Conservation (phyloP, 2,797 vertebrate genomes). For the Lagocephalus sceleratus region DNA sequence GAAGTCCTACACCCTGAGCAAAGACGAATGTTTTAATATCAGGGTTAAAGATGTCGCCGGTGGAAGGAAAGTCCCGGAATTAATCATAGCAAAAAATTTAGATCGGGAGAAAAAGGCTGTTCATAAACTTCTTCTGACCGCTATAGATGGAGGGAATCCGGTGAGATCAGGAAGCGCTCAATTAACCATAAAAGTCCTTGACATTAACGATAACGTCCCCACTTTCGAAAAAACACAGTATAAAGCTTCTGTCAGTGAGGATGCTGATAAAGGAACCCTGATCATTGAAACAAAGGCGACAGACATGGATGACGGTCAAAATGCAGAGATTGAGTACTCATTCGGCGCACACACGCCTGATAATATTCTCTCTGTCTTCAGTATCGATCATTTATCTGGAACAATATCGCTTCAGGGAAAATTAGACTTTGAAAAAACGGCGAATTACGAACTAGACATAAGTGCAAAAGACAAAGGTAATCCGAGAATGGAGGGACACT, state of each 20-base stretch:
- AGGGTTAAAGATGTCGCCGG: conserved; percentile 50
- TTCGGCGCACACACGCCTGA: conserved; percentile 48
- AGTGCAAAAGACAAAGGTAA: conserved; percentile 57
- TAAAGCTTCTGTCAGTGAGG: conserved; percentile 38
- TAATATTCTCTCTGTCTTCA: conserved; percentile 19
- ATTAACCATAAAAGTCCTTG: conserved; percentile 52
- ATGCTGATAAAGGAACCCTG: no score
- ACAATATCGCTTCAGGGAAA: no score
- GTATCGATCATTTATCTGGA: conserved; percentile 54
- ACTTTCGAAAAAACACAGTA: conserved; percentile 54
- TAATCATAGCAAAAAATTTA: conserved; percentile 52
- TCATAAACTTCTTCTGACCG: conserved; percentile 51
- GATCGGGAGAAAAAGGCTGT: conserved; percentile 47
- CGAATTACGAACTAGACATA: conserved; percentile 67
- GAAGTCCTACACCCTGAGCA: conserved; percentile 45
- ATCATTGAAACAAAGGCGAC: conserved; percentile 38
- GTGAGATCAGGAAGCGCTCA: conserved; percentile 41
- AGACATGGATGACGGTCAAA: conserved; percentile 52
- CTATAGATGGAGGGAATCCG: conserved; percentile 59
- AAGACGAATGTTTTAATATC: conserved; percentile 52
- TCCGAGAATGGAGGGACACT: conserved; percentile 58
- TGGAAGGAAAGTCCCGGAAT: conserved; percentile 39
- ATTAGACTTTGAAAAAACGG: conserved; percentile 23
- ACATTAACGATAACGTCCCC: conserved; percentile 60
- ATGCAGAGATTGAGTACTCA: conserved; percentile 52